Conservation (phyloP, 2,888 invertebrate genomes). For the Strigamia maritima region DNA sequence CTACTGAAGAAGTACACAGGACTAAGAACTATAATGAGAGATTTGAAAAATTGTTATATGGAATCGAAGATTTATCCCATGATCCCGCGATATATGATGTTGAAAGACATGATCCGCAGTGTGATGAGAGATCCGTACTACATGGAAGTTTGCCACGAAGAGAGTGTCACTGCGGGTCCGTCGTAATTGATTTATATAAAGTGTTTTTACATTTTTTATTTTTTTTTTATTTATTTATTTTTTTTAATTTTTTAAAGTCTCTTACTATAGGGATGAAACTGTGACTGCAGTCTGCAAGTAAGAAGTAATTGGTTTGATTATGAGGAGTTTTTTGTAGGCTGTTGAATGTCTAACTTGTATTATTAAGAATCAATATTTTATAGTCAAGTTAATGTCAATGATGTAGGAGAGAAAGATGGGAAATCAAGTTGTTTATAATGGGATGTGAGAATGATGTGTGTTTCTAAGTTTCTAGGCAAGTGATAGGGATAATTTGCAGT, state of each 20-base stretch:
- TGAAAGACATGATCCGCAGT: conserved; percentile 96
- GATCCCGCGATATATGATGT: conserved; percentile 88
- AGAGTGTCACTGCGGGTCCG: conserved; percentile 17
- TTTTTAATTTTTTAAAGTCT: neutral
- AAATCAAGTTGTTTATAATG: no score
- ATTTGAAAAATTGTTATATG: conserved; percentile 84
- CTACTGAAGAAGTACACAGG: conserved; percentile 88
- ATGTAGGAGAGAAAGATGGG: no score
- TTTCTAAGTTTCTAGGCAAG: no score
- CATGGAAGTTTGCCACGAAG: conserved; percentile 92
- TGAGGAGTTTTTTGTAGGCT: neutral
- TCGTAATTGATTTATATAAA: conserved; percentile 25
- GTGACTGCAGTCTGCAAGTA: neutral
- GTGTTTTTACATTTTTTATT: neutral
- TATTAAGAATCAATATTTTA: neutral
- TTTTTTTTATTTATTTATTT: neutral
- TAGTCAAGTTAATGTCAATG: neutral
- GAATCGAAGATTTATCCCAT: conserved; percentile 90
- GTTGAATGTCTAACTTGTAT: neutral
- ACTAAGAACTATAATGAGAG: conserved; percentile 79
- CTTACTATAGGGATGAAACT: no score
- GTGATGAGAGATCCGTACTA: conserved; percentile 94
- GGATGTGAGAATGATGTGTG: no score
- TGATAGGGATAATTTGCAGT: no score
- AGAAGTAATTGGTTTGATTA: no score